Evolutionary conservation across 1,140 invertebrate genomes (phyloP).

Genomic region (Panulirus ornatus): DNA sequence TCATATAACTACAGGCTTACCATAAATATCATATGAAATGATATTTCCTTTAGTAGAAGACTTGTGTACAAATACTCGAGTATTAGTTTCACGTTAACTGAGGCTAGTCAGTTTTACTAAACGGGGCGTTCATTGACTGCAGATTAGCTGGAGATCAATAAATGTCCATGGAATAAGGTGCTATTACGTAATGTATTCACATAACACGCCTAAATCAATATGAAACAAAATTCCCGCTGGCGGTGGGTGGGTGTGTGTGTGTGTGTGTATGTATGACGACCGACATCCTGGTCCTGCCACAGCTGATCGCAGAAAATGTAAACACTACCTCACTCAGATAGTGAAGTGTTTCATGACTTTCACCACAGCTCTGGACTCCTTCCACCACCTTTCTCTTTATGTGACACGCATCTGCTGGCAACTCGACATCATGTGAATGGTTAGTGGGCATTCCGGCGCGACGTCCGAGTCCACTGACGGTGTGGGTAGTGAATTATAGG

Average conservation of each 20-base stretch:
- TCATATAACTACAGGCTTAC: no score
- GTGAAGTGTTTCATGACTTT: background rate
- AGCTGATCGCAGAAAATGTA: constrained; percentile 38
- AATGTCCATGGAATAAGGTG: background rate
- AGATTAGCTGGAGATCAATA: no score
- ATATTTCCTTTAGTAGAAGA: no score
- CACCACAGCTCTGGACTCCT: background rate
- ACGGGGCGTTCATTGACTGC: no score
- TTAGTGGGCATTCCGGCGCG: background rate
- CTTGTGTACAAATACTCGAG: no score
- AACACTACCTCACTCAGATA: background rate
- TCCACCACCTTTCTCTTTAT: background rate
- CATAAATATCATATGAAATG: no score
- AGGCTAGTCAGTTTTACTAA: no score
- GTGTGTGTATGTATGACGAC: no score
- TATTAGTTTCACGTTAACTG: no score
- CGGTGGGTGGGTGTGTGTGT: background rate
- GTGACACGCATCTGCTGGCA: background rate
- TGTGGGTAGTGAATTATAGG: background rate
- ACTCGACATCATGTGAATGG: constrained; percentile 22
- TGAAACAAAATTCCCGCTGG: background rate
- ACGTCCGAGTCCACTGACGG: background rate
- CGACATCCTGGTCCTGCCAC: background rate
- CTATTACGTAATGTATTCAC: background rate
- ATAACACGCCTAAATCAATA: background rate